phyloP scores from a whole-genome alignment of 2,113 vertebrate species.

The Pluvialis apricaria region DNA sequence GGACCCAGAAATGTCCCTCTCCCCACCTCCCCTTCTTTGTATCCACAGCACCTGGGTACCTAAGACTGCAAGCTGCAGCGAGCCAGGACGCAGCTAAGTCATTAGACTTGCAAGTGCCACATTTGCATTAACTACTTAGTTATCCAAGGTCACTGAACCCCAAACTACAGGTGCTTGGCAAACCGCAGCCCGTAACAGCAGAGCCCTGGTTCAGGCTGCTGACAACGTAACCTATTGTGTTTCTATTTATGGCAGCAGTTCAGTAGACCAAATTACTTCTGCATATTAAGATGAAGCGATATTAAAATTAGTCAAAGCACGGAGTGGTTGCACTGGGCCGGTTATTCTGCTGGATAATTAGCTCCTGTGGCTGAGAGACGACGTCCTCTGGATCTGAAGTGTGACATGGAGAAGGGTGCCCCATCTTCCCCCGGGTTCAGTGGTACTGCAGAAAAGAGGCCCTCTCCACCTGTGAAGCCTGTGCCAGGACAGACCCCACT shows the following conservation, averaged over 20 bases:
- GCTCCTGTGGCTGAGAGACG: not conserved
- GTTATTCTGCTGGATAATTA: slow-evolving; percentile 11
- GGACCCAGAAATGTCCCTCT: not conserved
- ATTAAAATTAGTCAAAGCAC: slow-evolving; percentile 42
- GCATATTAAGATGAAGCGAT: slow-evolving; percentile 40
- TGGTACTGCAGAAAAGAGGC: not conserved
- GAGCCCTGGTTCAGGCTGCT: not conserved
- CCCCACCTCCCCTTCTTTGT: not conserved
- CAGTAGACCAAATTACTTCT: slow-evolving; percentile 33
- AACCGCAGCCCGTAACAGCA: not conserved
- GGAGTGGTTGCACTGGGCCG: not conserved
- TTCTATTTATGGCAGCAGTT: slow-evolving; percentile 26
- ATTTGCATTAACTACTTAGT: not conserved
- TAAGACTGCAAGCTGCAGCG: not conserved
- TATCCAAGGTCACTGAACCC: slow-evolving; percentile 6
- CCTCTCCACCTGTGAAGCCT: accelerated
- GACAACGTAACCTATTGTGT: not conserved
- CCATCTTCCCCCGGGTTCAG: accelerated
- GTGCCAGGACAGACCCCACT: not conserved
- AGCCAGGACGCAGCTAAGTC: accelerated
- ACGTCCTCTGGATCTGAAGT: not conserved
- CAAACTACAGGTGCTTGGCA: not conserved
- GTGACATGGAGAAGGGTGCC: not conserved
- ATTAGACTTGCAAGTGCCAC: not conserved
- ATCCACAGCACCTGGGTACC: accelerated